These are phyloP conservation scores for Physocephala rufipes DNA, from an alignment of 2,888 invertebrate species.

Conservation along the genomic window DNA sequence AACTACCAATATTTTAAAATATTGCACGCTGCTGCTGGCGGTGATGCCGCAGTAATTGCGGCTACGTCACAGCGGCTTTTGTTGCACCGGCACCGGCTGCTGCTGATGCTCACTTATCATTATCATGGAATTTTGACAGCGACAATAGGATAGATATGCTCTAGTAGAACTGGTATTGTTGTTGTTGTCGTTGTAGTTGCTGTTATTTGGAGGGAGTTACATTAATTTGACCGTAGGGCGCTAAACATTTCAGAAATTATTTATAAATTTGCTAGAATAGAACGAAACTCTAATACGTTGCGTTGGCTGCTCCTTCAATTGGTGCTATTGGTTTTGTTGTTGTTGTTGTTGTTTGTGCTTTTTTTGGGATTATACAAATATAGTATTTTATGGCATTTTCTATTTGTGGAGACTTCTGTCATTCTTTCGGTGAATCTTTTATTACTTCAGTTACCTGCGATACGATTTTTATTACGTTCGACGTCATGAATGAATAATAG, in stretches of 20 bases:
- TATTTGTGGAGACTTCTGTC: not conserved
- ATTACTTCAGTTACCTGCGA: not conserved
- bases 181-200: constrained; percentile 15
- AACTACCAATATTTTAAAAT: constrained; percentile 2
- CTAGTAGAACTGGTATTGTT: constrained; percentile 8
- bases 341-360: constrained; percentile 36
- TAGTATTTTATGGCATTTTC: not conserved
- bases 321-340: constrained; percentile 18
- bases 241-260: constrained; percentile 14
- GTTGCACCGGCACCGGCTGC: too few relatives aligned
- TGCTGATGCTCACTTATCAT: constrained; percentile 46
- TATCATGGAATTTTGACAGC: constrained; percentile 44
- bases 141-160: constrained; percentile 9
- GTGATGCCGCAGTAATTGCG: not conserved
- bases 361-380: constrained; percentile 12
- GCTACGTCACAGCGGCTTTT: too few relatives aligned
- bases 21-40: not conserved
- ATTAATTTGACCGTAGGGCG: constrained; percentile 29
- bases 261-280: constrained; percentile 13
- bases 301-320: not conserved
- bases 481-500: constrained; percentile 13
- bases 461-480: not conserved
- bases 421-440: not conserved
- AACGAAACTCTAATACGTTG: not conserved
- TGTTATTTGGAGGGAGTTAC: constrained; percentile 19